phyloP scores from a whole-genome alignment of 2,797 vertebrate species.

The Acipenser transmontanus region DNA sequence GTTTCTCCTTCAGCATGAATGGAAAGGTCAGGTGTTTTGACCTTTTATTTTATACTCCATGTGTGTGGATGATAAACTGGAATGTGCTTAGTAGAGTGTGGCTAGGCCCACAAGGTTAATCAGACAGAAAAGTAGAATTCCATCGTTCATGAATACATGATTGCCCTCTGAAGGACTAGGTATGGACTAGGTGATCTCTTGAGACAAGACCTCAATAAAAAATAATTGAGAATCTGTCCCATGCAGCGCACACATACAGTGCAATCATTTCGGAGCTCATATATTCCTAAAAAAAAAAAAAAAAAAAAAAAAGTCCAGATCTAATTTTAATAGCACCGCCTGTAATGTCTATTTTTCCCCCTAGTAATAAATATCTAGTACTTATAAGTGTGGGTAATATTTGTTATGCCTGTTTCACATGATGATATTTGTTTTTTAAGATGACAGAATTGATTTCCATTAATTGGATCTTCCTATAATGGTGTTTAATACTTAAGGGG shows the following conservation, averaged over 20 bases:
- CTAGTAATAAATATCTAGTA: too few relatives aligned
- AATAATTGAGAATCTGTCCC: background rate
- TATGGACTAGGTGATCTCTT: background rate
- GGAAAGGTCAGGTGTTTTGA: background rate
- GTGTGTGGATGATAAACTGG: background rate
- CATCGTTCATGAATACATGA: background rate
- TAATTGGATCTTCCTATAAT: constrained; percentile 13
- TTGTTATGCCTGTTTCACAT: too few relatives aligned
- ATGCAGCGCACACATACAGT: background rate
- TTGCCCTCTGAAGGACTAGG: background rate
- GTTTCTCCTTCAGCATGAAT: too few relatives aligned
- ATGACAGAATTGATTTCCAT: constrained; percentile 17
- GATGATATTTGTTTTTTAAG: background rate
- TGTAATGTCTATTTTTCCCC: too few relatives aligned
- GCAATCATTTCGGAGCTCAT: background rate
- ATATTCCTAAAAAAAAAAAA: too few relatives aligned
- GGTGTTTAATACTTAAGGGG: background rate
- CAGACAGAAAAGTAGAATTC: background rate
- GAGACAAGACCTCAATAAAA: background rate
- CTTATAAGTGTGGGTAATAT: too few relatives aligned
- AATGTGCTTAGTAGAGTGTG: background rate
- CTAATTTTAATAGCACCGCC: too few relatives aligned
- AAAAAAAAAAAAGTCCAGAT: too few relatives aligned
- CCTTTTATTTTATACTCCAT: background rate
- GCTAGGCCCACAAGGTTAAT: background rate